These are phyloP conservation scores for Periparus ater DNA, from an alignment of 2,797 vertebrate genomes.

Conservation along the genomic window DNA sequence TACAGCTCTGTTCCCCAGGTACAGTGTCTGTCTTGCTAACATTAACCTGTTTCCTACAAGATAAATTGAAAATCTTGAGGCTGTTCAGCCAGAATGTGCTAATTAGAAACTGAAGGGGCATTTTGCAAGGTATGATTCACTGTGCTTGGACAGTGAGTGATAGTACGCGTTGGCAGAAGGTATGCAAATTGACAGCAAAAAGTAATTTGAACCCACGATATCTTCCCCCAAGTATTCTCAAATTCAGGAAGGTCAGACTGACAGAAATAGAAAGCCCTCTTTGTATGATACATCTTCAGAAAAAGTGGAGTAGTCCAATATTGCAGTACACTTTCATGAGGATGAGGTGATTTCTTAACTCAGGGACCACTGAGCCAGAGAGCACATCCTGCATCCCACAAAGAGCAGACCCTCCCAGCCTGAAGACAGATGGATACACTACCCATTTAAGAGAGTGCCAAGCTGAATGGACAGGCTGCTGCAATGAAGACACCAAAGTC, in stretches of 20 bases:
- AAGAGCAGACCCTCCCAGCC: not conserved
- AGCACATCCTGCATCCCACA: not conserved
- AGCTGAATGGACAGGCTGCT: not conserved
- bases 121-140: slow-evolving; percentile 43
- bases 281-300: not conserved
- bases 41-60: not conserved
- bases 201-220: not conserved
- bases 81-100: slow-evolving; percentile 19
- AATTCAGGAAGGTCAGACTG: slow-evolving; percentile 25
- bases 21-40: not conserved
- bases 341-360: not conserved
- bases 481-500: not conserved
- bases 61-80: not conserved
- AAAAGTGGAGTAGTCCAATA: not conserved
- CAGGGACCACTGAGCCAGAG: not conserved
- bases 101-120: slow-evolving; percentile 43
- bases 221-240: slow-evolving; percentile 24
- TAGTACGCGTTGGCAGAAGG: not conserved
- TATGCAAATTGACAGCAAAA: slow-evolving; percentile 42
- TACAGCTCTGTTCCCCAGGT: not conserved
- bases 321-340: not conserved
- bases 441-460: not conserved
- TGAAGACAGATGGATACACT: not conserved
- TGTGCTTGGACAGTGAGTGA: slow-evolving; percentile 28
- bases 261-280: not conserved